These are phyloP conservation scores for Paraescarpia echinospica DNA, from an alignment of 1,140 invertebrate genomes.

Conservation along the genomic window DNA sequence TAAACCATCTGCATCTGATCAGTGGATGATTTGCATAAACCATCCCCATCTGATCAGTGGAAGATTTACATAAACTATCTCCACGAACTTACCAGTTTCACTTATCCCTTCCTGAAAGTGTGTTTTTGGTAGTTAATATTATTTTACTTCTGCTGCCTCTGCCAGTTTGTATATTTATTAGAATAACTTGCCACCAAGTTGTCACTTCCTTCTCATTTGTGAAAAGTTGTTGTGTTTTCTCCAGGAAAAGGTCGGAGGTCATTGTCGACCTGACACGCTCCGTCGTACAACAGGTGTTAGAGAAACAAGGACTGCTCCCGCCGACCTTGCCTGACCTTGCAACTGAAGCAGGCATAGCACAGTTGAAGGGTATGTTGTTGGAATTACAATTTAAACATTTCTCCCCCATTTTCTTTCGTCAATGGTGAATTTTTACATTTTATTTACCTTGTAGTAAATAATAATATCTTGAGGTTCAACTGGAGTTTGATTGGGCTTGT, in stretches of 20 bases:
- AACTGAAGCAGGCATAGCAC: constrained; percentile 15
- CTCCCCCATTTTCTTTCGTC: not conserved
- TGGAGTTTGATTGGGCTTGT: too few relatives aligned
- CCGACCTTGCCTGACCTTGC: constrained; percentile 12
- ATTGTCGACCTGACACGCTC: constrained; percentile 46
- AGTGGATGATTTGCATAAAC: too few relatives aligned
- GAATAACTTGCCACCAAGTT: not conserved
- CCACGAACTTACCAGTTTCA: too few relatives aligned
- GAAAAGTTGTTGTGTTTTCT: not conserved
- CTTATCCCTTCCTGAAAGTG: too few relatives aligned
- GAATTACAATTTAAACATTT: not conserved
- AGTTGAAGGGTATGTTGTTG: constrained; percentile 13
- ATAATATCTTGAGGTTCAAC: too few relatives aligned
- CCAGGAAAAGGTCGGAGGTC: constrained; percentile 46
- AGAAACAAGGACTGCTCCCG: constrained; percentile 34
- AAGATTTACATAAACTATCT: too few relatives aligned
- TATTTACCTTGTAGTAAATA: too few relatives aligned
- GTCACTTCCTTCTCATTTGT: not conserved
- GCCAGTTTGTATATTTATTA: not conserved
- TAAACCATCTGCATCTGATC: too few relatives aligned
- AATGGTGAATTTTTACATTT: not conserved
- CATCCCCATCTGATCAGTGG: too few relatives aligned
- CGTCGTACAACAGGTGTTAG: constrained; percentile 51
- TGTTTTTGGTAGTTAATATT: too few relatives aligned
- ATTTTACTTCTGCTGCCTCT: too few relatives aligned